These are phyloP conservation scores for Protomyctophum bolini DNA, from an alignment of 2,113 vertebrate genomes.

Conservation along the genomic window DNA sequence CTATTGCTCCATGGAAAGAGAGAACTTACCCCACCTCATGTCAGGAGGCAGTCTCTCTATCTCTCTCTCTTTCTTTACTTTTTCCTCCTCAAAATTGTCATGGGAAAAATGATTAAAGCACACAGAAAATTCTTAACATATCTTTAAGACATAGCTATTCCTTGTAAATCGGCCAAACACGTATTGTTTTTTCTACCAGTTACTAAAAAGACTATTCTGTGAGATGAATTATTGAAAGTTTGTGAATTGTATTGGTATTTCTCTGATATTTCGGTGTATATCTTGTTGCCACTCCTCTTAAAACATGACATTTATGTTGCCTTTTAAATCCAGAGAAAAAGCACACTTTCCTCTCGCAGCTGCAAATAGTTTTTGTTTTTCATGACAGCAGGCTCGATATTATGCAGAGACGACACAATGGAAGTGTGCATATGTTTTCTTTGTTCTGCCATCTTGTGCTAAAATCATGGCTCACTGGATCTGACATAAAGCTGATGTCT, in stretches of 20 bases:
- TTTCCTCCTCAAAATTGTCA: constrained; percentile 54
- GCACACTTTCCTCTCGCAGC: constrained; percentile 68
- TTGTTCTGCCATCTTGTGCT: constrained; percentile 73
- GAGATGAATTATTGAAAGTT: constrained; percentile 77
- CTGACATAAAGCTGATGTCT: constrained; percentile 73
- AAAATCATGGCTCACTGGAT: constrained; percentile 68
- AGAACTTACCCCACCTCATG: constrained; percentile 37
- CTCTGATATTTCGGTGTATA: constrained; percentile 80
- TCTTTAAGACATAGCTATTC: constrained; percentile 72
- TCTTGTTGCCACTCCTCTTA: constrained; percentile 78
- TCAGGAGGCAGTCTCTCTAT: constrained; percentile 56
- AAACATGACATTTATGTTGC: constrained; percentile 68
- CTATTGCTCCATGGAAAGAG: constrained; percentile 34
- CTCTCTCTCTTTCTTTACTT: constrained; percentile 30
- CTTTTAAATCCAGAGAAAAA: constrained; percentile 66
- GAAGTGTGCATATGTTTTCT: constrained; percentile 56
- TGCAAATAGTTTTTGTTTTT: constrained; percentile 57
- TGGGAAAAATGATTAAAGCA: constrained; percentile 62
- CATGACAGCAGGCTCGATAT: constrained; percentile 54
- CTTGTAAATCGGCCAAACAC: constrained; percentile 79
- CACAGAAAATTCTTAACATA: constrained; percentile 68
- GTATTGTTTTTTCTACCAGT: constrained; percentile 78
- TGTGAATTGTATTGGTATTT: constrained; percentile 86
- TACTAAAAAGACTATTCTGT: constrained; percentile 76
- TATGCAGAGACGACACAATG: constrained; percentile 63